Evolutionary conservation across 2,797 vertebrate genomes (phyloP).

Genomic region (Spondyliosoma cantharus): DNA sequence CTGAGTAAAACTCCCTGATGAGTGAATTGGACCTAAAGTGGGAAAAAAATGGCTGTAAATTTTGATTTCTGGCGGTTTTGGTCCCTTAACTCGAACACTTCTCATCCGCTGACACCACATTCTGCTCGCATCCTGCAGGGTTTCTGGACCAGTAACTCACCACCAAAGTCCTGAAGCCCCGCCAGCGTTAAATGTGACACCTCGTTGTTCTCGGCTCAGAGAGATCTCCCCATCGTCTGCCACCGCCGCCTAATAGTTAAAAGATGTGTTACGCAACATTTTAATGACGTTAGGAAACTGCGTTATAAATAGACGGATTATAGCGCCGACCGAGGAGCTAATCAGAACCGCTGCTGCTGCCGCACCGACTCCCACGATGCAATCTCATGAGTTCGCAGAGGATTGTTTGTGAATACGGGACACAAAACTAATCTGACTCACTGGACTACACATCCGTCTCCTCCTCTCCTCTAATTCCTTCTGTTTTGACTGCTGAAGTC

Average conservation of each 20-base stretch:
- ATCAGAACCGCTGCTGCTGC: slow-evolving; percentile 36
- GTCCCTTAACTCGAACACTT: not conserved
- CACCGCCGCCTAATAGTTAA: not conserved
- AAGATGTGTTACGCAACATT: slow-evolving; percentile 18
- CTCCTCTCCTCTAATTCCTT: too few species aligned
- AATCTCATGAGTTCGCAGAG: not conserved
- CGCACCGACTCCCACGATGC: slow-evolving; percentile 17
- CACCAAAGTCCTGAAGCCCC: not conserved
- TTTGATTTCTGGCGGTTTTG: not conserved
- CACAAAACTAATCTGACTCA: not conserved
- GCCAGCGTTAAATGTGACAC: not conserved
- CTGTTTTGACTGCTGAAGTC: not conserved
- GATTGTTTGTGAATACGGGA: slow-evolving; percentile 7
- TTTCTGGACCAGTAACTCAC: not conserved
- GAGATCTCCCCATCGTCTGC: slow-evolving; percentile 1
- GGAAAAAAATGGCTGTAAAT: not conserved
- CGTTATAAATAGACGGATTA: slow-evolving; percentile 44
- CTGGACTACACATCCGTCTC: not conserved
- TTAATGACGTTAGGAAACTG: slow-evolving; percentile 6
- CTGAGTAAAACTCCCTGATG: not conserved
- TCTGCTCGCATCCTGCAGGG: not conserved
- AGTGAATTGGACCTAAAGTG: not conserved
- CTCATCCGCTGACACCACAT: not conserved
- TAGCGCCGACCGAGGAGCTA: not conserved
- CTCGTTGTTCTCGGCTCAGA: slow-evolving; percentile 2